Evolutionary conservation across 2,113 vertebrate species (phyloP).

Genomic region (Egretta garzetta): DNA sequence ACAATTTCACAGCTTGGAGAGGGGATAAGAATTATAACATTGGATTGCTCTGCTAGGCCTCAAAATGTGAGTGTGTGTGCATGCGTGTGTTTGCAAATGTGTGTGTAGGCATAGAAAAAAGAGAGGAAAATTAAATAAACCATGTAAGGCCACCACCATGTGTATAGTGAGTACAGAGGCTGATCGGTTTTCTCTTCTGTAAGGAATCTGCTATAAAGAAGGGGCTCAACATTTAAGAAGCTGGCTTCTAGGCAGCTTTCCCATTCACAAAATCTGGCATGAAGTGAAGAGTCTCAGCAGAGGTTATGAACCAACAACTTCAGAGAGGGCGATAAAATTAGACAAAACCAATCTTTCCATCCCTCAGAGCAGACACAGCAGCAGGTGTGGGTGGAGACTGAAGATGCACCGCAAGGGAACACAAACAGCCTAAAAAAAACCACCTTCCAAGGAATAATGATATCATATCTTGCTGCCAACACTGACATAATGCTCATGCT

Average conservation of each 20-base stretch:
- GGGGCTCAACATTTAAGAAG: background rate
- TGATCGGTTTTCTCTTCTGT: background rate
- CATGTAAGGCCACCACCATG: background rate
- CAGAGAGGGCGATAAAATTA: constrained; percentile 19
- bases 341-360: constrained; percentile 28
- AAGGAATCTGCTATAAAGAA: background rate
- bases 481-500: background rate
- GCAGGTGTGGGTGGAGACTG: constrained; percentile 3
- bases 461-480: background rate
- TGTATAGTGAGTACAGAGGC: background rate
- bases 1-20: background rate
- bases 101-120: background rate
- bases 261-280: background rate
- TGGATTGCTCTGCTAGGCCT: background rate
- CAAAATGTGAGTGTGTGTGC: background rate
- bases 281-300: background rate
- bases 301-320: background rate
- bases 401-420: background rate
- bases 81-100: background rate
- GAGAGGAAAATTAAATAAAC: background rate
- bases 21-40: background rate
- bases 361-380: background rate
- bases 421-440: background rate
- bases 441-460: background rate
- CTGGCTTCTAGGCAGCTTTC: background rate